These are phyloP conservation scores for Malurus melanocephalus DNA, from an alignment of 2,113 vertebrate genomes.

Conservation along the genomic window DNA sequence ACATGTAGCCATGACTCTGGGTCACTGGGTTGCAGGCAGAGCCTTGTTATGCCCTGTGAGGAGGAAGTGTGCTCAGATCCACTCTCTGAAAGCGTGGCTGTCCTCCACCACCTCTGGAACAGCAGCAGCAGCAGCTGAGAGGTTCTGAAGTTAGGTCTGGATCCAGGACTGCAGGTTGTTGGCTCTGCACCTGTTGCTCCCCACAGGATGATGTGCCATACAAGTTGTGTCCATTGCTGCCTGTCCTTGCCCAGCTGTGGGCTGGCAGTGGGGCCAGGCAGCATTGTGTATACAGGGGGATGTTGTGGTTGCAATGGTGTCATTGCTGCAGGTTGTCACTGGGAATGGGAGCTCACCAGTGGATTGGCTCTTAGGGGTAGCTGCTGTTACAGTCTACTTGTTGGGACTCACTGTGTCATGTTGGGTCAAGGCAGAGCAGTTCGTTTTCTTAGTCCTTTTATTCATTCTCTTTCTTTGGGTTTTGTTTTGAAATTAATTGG, in stretches of 20 bases:
- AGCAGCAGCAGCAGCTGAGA: rapidly evolving
- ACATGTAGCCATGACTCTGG: rapidly evolving
- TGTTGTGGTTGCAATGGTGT: rapidly evolving
- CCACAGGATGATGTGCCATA: rapidly evolving
- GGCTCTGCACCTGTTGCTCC: neutral
- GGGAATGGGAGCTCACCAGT: neutral
- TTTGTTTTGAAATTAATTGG: constrained; percentile 9
- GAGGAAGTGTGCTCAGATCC: rapidly evolving
- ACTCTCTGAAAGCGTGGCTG: rapidly evolving
- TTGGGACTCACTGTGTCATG: neutral
- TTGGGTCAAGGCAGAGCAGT: neutral
- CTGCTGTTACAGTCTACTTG: neutral
- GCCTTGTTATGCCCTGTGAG: neutral
- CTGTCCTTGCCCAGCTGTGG: neutral
- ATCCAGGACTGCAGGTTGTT: neutral
- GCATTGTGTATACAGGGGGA: rapidly evolving
- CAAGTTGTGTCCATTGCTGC: neutral
- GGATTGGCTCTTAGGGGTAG: neutral
- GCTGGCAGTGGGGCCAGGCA: neutral
- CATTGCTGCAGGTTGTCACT: neutral
- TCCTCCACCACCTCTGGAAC: rapidly evolving
- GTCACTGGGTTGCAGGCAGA: neutral
- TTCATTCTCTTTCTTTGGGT: neutral
- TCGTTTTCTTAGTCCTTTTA: neutral
- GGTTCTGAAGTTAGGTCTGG: neutral